phyloP scores from a whole-genome alignment of 2,888 invertebrate genomes.

The Trachelus iudaicus region DNA sequence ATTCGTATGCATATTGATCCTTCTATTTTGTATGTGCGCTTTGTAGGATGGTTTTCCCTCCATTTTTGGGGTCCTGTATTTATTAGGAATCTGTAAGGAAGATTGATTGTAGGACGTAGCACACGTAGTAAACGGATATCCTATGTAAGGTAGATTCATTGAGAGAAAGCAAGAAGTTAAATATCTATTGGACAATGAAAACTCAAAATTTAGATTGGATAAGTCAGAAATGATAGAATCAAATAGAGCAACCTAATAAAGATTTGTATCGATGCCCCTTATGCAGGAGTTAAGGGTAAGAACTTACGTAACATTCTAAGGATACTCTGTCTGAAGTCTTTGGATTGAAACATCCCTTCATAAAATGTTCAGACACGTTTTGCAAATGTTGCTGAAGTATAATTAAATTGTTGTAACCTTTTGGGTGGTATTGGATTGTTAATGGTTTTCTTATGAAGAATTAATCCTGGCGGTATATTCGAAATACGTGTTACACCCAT shows the following conservation, averaged over 20 bases:
- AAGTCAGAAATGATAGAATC: background rate
- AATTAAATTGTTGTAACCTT: background rate
- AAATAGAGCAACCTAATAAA: background rate
- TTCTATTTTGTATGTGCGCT: slow-evolving; percentile 32
- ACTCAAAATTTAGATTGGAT: background rate
- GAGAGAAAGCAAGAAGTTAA: background rate
- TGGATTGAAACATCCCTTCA: background rate
- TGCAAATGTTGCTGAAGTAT: background rate
- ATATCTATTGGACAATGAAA: background rate
- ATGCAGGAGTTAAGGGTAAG: background rate
- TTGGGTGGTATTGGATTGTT: background rate
- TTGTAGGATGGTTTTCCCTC: slow-evolving; percentile 24
- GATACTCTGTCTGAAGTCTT: background rate
- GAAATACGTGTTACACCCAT: background rate
- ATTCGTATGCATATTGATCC: slow-evolving; percentile 8
- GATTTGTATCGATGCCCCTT: background rate
- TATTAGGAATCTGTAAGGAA: background rate
- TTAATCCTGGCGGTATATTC: background rate
- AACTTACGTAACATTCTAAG: background rate
- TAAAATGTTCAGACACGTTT: background rate
- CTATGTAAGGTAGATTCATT: background rate
- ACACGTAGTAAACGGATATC: background rate
- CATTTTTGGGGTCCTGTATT: slow-evolving; percentile 14
- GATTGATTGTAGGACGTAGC: background rate
- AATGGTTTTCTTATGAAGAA: background rate